Evolutionary conservation across 2,113 vertebrate genomes (phyloP), one percentile per base, ranked within the genome.

Genomic region (Naja naja): DNA sequence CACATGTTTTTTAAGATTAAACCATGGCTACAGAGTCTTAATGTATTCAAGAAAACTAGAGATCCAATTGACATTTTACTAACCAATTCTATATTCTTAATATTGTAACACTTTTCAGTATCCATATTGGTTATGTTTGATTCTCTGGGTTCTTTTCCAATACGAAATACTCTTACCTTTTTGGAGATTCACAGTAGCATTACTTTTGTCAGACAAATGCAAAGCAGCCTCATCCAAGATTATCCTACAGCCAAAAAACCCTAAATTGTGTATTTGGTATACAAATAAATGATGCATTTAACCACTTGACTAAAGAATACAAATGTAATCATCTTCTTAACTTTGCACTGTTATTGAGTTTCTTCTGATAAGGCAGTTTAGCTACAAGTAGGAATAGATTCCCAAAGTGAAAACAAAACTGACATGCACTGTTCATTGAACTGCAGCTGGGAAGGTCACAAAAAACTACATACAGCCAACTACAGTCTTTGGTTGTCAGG

Each of bases 141-240:
- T 85, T 95, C 30, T 89, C 55, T 88, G 64, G 8, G 18, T 12
- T 89, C 87, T 91, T 88, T 92, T 25, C 69, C 55, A 8, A 64
- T 8, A 3, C 11, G 60, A 55, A 94, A 54, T 14, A 89, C 25
- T 85, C 97, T 98, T 96, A 99, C 99, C 99, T 97, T 98, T 98
- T 3, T 94, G 97, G 55, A 99, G 96, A 95, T 99, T 99, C 92
- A 99, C 97, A 52, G 96, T 96, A n/a, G 98, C 97, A 45, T 99
- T 99, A 95, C 97, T 99, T 96, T 99, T 99, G 96, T 99, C 99
- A 89, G 99, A 99, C 45, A 99, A 97, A 96, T 99, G 99, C 89
- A 99, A 96, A 93, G 98, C 98, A 90, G 99, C 98, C 96, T 99
- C 99, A 92, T 99, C 99, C 97, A 99, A 97, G 97, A 99, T 99